phyloP scores from a whole-genome alignment of 2,888 invertebrate species.

The Agrotis clavis region DNA sequence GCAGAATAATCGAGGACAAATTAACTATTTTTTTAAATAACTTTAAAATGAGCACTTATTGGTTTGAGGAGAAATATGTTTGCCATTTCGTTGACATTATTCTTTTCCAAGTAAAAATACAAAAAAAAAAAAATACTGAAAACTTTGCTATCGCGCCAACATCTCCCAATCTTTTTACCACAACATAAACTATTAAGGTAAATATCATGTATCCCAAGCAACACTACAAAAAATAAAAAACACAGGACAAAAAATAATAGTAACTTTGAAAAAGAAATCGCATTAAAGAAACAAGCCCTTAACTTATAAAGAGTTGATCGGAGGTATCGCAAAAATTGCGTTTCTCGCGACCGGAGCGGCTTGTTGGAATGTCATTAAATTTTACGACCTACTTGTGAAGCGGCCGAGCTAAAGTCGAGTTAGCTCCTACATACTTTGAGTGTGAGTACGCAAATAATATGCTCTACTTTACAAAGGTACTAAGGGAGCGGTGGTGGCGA shows the following conservation, averaged over 20 bases:
- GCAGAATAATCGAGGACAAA: no score
- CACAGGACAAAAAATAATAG: conserved; percentile 1
- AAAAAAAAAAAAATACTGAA: background rate
- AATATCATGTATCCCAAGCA: background rate
- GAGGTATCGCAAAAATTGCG: conserved; percentile 83
- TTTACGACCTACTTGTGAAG: conserved; percentile 84
- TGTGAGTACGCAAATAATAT: conserved; percentile 59
- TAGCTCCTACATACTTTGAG: conserved; percentile 45
- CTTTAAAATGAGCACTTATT: background rate
- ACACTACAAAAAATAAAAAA: background rate
- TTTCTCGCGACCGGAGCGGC: conserved; percentile 73
- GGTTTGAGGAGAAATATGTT: conserved; percentile 11
- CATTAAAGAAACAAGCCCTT: conserved; percentile 64
- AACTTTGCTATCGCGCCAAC: no score
- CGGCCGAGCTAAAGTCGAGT: conserved; percentile 69
- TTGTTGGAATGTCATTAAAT: conserved; percentile 84
- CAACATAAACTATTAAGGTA: background rate
- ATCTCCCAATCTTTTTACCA: background rate
- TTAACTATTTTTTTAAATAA: no score
- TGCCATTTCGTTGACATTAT: conserved; percentile 9
- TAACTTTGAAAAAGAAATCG: conserved; percentile 14
- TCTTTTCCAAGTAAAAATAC: background rate
- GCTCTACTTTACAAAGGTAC: conserved; percentile 54
- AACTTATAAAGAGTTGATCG: conserved; percentile 79
- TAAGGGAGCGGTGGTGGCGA: conserved; percentile 4